Conservation (phyloP, 2,797 vertebrate genomes). For the Manis crassicaudata region DNA sequence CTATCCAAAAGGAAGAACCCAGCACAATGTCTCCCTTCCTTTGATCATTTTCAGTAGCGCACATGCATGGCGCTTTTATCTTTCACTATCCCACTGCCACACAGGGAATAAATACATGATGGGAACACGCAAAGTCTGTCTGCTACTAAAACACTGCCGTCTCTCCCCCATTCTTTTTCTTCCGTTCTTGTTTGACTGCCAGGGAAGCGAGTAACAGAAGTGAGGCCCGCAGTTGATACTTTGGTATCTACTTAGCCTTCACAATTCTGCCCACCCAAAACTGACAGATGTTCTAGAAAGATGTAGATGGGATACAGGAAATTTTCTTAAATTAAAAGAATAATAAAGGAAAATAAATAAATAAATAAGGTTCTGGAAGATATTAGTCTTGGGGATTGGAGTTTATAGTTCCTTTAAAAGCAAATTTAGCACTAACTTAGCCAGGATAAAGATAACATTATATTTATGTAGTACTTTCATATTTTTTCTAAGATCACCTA, state of each 20-base stretch:
- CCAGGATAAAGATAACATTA: background rate
- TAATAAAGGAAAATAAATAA: background rate
- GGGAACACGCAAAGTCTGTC: background rate
- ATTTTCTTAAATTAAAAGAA: slow-evolving; percentile 23
- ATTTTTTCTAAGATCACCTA: background rate
- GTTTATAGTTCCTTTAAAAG: slow-evolving; percentile 46
- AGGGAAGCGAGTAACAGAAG: slow-evolving; percentile 40
- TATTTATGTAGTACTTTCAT: background rate
- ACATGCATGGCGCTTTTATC: background rate
- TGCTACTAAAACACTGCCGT: background rate
- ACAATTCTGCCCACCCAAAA: background rate
- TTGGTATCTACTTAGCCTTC: slow-evolving; percentile 31
- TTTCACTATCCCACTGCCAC: background rate
- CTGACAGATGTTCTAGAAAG: background rate
- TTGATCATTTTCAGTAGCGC: background rate
- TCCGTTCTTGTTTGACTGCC: background rate
- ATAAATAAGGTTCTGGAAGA: background rate
- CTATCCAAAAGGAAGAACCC: background rate
- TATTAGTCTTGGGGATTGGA: background rate
- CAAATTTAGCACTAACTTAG: slow-evolving; percentile 11
- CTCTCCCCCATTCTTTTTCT: background rate
- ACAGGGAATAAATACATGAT: background rate
- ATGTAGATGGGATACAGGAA: background rate
- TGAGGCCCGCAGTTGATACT: background rate
- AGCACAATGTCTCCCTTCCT: fast-evolving